Percentiles rank a stretch among this genome's conserved stretches.
Evolutionary conservation across 1,140 invertebrate species (phyloP).

Genomic region (Lycorma delicatula): DNA sequence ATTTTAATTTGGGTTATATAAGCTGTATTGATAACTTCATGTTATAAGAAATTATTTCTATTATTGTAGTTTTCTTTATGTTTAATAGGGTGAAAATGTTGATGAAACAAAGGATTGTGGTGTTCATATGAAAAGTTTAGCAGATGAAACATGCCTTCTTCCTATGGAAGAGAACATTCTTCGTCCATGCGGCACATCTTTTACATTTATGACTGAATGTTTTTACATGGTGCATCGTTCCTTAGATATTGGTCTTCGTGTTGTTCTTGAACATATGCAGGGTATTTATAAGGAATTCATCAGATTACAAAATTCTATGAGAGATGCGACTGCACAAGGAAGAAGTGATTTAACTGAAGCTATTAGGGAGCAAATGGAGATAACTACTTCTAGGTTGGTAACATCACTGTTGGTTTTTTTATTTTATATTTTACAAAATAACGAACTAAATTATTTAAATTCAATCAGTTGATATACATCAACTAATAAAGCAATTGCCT

Average conservation of each 20-base stretch:
- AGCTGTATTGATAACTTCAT: too few relatives aligned
- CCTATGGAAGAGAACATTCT: slow-evolving; percentile 48
- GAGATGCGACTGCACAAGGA: slow-evolving; percentile 46
- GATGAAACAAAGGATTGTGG: slow-evolving; percentile 30
- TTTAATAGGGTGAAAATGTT: too few relatives aligned
- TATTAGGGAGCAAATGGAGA: slow-evolving; percentile 53
- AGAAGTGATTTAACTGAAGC: slow-evolving; percentile 46
- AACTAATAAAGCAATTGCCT: too few relatives aligned
- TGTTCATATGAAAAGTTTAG: slow-evolving; percentile 57
- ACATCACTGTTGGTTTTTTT: background rate
- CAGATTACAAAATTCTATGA: slow-evolving; percentile 60
- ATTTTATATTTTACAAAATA: background rate
- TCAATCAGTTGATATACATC: slow-evolving; percentile 10
- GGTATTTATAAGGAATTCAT: slow-evolving; percentile 60
- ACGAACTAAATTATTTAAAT: slow-evolving; percentile 17
- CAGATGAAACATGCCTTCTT: slow-evolving; percentile 68
- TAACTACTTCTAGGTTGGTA: slow-evolving; percentile 46
- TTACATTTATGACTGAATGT: slow-evolving; percentile 81
- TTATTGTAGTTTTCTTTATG: too few relatives aligned
- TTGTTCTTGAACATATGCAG: slow-evolving; percentile 67
- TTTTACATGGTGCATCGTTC: slow-evolving; percentile 85
- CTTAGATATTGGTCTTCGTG: slow-evolving; percentile 71
- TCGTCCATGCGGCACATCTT: slow-evolving; percentile 46
- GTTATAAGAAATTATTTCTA: too few relatives aligned
- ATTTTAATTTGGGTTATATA: too few relatives aligned